A percentile compares a stretch with the other conserved stretches of the same genome.
phyloP scores from a whole-genome alignment of 1,140 invertebrate genomes.

The Helicoverpa armigera region DNA sequence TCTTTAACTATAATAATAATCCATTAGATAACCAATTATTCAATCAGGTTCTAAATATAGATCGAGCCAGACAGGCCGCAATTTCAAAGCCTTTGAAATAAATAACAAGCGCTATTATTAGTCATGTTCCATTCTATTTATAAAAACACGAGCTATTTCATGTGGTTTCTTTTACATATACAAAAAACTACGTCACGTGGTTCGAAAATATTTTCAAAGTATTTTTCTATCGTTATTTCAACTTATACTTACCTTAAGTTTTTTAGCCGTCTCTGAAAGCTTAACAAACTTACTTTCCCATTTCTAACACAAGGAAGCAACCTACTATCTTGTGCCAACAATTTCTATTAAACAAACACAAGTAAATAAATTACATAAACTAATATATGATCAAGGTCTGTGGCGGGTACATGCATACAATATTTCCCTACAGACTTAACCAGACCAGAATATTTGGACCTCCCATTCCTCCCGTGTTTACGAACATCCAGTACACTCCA shows the following conservation, averaged over 20 bases:
- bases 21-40: background rate
- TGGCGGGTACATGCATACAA: slow-evolving; percentile 52
- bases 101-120: slow-evolving; percentile 3
- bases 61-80: background rate
- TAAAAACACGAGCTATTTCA: background rate
- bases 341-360: slow-evolving; percentile 54
- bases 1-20: background rate
- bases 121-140: background rate
- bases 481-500: slow-evolving; percentile 9
- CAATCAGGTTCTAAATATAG: background rate
- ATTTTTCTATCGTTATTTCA: too few species aligned
- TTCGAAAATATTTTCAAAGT: too few species aligned
- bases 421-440: slow-evolving; percentile 53
- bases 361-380: slow-evolving; percentile 43
- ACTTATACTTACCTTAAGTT: too few species aligned
- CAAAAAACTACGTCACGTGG: too few species aligned
- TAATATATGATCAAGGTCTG: slow-evolving; percentile 50
- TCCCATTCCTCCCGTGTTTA: background rate
- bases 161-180: too few species aligned
- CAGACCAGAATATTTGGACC: slow-evolving; percentile 19
- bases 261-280: too few species aligned
- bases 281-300: too few species aligned
- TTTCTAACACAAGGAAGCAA: too few species aligned
- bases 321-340: background rate
- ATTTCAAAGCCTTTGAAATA: background rate